Evolutionary conservation across 1,140 invertebrate genomes (phyloP).

Genomic region (Drusus annulatus): DNA sequence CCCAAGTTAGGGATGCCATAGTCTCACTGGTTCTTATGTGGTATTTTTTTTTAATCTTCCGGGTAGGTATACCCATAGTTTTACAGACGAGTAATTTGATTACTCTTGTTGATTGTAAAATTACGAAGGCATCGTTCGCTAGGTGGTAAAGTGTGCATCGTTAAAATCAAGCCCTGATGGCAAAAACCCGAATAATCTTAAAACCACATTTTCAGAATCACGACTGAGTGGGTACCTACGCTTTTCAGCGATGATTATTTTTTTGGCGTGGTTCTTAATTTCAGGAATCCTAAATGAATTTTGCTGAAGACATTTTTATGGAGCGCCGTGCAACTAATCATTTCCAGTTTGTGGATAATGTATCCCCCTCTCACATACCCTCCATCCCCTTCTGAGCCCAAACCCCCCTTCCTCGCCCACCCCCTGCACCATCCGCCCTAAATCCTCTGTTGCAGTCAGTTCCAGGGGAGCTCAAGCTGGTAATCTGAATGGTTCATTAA

Average conservation of each 20-base stretch:
- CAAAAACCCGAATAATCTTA: background rate
- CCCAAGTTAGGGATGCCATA: too few relatives aligned
- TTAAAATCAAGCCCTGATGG: background rate
- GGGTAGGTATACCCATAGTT: too few relatives aligned
- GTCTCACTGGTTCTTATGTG: too few relatives aligned
- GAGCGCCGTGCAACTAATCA: slow-evolving; percentile 43
- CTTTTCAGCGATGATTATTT: slow-evolving; percentile 21
- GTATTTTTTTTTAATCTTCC: too few relatives aligned
- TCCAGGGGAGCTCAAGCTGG: background rate
- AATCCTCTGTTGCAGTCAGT: slow-evolving; percentile 34
- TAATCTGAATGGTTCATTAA: too few relatives aligned
- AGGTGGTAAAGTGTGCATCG: too few relatives aligned
- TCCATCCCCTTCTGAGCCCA: background rate
- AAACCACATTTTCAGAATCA: background rate
- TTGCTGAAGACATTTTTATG: slow-evolving; percentile 47
- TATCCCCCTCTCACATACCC: background rate
- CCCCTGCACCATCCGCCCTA: background rate
- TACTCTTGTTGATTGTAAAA: too few relatives aligned
- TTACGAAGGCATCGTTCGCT: too few relatives aligned
- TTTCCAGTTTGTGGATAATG: slow-evolving; percentile 49
- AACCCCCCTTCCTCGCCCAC: background rate
- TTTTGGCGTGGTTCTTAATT: slow-evolving; percentile 35
- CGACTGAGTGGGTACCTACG: background rate
- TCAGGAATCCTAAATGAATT: slow-evolving; percentile 43
- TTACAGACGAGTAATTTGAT: too few relatives aligned